Evolutionary conservation across 2,797 vertebrate species (phyloP).

Genomic region (Hirundo rustica): DNA sequence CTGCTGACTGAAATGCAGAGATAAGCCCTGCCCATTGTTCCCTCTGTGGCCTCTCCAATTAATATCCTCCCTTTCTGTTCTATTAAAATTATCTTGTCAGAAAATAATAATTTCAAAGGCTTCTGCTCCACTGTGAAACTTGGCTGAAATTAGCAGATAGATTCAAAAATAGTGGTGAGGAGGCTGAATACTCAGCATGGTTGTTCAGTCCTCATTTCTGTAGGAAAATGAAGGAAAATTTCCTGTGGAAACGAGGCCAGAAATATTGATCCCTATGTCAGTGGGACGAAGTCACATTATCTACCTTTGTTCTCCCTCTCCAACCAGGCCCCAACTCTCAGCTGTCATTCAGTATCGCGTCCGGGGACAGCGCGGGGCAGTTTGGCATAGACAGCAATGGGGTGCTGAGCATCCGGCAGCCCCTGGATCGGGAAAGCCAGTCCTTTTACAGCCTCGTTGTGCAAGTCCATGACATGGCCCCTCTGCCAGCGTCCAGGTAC

Average conservation of each 20-base stretch:
- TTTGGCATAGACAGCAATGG: conserved; percentile 83
- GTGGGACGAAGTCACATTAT: background rate
- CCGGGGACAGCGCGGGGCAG: conserved; percentile 87
- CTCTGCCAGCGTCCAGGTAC: conserved; percentile 77
- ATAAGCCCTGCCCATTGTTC: accelerated
- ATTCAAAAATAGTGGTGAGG: background rate
- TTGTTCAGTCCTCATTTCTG: background rate
- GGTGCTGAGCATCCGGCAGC: conserved; percentile 79
- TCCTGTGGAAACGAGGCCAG: background rate
- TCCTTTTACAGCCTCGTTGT: conserved; percentile 95
- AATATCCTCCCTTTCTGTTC: background rate
- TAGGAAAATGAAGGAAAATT: background rate
- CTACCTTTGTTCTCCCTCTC: background rate
- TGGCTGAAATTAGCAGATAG: background rate
- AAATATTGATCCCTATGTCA: background rate
- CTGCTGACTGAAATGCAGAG: background rate
- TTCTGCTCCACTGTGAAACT: background rate
- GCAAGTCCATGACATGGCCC: conserved; percentile 88
- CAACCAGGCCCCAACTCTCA: conserved; percentile 86
- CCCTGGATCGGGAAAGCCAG: conserved; percentile 89
- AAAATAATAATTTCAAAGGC: conserved; percentile 9
- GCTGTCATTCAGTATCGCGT: conserved; percentile 85
- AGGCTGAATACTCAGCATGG: background rate
- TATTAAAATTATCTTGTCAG: background rate
- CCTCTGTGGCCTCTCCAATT: background rate